Evolutionary conservation across 2,113 vertebrate species (phyloP), one percentile per base, ranked within the genome.

Genomic region (Nymphicus hollandicus): DNA sequence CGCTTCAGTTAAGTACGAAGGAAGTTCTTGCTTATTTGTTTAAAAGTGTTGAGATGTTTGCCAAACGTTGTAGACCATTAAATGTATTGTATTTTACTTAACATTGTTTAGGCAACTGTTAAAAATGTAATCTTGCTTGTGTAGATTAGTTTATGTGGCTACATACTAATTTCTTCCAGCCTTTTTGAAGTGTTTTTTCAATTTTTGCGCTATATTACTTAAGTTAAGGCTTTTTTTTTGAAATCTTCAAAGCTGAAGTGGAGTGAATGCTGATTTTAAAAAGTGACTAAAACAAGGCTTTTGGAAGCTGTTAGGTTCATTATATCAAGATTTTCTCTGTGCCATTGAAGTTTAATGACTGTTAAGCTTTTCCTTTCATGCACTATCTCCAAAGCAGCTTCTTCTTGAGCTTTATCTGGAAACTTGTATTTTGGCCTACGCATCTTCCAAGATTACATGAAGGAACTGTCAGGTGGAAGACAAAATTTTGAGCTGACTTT

Each of bases 341-440:
- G 13, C 22, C 0, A 0, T 31, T 16, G 14, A 9, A 44, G 6
- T 47, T 60, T 92, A n/a, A 39, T 39, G 17, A 25, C 10, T 4
- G 11, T 8, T 31, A 29, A 41, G 4, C 16, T 14, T 24, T 83
- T 64, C 28, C 16, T 56, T 81, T 13, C 16, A 4, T 58, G 5
- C 23, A 11, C 0, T 53, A 2, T 46, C 31, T 17, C 7, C 12
- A 37, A 22, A 64, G 7, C 10, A 64, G 15, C 11, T 84, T 76
- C 89, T 77, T 70, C 12, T 44, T 56, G 20, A 61, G 25, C 17
- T 72, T 72, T 50, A 16, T 37, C 11, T 79, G 10, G 12, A 60
- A 11, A 6, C 35, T 46, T 87, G 8, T 81, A 1, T 47, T 86
- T 89, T 69, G 35, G 15, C 31, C 13, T 71, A 4, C 1, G 2